A percentile compares a stretch with the other conserved stretches of the same genome.
Conservation (phyloP, 2,113 vertebrate species). For the Vulpes vulpes region DNA sequence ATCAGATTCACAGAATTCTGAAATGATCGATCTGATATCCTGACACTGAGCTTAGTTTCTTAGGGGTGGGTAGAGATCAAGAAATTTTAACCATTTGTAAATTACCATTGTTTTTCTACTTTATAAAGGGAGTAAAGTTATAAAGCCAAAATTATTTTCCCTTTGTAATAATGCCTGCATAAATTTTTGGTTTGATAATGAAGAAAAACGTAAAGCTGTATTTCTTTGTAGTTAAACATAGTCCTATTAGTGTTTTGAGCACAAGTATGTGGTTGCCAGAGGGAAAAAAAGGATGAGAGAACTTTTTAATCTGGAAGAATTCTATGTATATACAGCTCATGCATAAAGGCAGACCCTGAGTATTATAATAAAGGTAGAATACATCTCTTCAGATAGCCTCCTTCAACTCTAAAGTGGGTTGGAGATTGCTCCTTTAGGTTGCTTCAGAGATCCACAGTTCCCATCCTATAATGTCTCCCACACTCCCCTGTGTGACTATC, state of each 20-base stretch:
- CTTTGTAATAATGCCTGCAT: not conserved
- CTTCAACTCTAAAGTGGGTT: fast-evolving
- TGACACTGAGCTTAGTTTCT: not conserved
- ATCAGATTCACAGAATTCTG: not conserved
- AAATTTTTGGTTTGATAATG: not conserved
- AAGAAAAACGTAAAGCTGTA: not conserved
- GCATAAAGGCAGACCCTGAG: not conserved
- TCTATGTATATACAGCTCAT: fast-evolving
- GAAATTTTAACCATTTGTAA: slow-evolving; percentile 15
- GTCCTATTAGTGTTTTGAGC: not conserved
- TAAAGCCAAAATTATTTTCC: not conserved
- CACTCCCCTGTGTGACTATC: fast-evolving
- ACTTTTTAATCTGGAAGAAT: not conserved
- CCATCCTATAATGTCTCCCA: fast-evolving
- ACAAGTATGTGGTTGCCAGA: not conserved
- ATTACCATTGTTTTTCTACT: not conserved
- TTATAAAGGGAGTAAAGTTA: not conserved
- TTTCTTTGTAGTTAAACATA: not conserved
- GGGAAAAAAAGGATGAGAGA: not conserved
- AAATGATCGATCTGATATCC: not conserved
- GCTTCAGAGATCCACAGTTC: not conserved
- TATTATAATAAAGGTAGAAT: not conserved
- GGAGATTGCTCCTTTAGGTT: fast-evolving
- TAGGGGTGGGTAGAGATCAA: not conserved
- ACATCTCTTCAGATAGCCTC: fast-evolving